A percentile compares a stretch with the other conserved stretches of the same genome.
These are phyloP conservation scores for Agonum fuliginosum DNA, from an alignment of 2,888 invertebrate genomes.

Conservation along the genomic window DNA sequence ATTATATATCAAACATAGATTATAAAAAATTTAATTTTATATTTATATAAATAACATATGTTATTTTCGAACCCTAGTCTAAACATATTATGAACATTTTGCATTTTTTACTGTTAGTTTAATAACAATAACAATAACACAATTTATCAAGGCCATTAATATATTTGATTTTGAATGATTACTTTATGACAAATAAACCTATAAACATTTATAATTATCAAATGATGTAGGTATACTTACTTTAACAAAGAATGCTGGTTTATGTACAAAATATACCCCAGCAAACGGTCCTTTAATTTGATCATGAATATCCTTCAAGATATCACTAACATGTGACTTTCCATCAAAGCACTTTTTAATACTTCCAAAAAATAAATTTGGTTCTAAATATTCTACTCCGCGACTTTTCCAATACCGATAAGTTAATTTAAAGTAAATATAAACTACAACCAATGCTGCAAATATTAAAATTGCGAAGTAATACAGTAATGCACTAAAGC, in stretches of 20 bases:
- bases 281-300: constrained; percentile 43
- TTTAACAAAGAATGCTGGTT: constrained; percentile 53
- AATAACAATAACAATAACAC: too few relatives aligned
- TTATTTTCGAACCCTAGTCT: too few relatives aligned
- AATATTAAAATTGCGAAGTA: background rate
- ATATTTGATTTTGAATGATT: too few relatives aligned
- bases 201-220: too few relatives aligned
- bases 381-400: constrained; percentile 46
- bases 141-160: background rate
- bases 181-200: too few relatives aligned
- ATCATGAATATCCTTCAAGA: background rate
- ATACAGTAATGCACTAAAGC: background rate
- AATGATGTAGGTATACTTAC: constrained; percentile 49
- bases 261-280: constrained; percentile 53
- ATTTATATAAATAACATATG: too few relatives aligned
- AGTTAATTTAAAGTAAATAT: constrained; percentile 40
- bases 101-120: too few relatives aligned
- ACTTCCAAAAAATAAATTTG: constrained; percentile 46
- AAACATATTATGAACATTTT: too few relatives aligned
- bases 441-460: background rate
- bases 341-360: constrained; percentile 30
- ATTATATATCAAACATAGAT: background rate
- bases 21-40: too few relatives aligned
- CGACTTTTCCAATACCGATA: constrained; percentile 39
- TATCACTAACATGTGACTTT: constrained; percentile 26